Conservation (phyloP, 1,140 invertebrate species). For the Druon quercuslanigerum region DNA sequence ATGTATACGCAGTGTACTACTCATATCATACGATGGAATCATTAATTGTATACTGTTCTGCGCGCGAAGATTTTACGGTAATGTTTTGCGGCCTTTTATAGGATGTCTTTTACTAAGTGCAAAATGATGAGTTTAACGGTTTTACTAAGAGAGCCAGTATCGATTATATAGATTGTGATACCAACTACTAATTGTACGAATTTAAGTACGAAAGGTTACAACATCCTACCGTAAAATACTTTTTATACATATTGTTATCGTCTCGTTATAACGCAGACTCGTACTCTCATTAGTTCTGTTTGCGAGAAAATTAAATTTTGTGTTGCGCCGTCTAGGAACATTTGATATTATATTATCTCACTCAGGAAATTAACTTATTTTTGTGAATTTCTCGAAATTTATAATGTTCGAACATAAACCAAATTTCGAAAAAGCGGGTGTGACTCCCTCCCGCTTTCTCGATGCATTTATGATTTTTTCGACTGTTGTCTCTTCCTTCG, state of each 20-base stretch:
- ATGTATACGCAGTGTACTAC: conserved; percentile 75
- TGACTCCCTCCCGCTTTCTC: neutral
- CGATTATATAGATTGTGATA: conserved; percentile 57
- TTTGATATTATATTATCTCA: conserved; percentile 7
- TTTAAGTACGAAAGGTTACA: conserved; percentile 45
- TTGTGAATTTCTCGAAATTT: conserved; percentile 23
- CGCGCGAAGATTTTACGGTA: conserved; percentile 53
- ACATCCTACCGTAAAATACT: conserved; percentile 50
- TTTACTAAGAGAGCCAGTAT: conserved; percentile 60
- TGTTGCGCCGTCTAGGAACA: conserved; percentile 7
- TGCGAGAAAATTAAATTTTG: neutral
- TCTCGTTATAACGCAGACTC: conserved; percentile 12
- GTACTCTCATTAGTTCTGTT: conserved; percentile 8
- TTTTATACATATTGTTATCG: conserved; percentile 49
- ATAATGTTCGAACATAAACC: neutral
- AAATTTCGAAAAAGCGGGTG: neutral
- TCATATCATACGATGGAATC: conserved; percentile 72
- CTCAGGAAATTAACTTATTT: conserved; percentile 28
- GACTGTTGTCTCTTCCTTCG: conserved; percentile 41
- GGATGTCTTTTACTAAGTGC: conserved; percentile 51
- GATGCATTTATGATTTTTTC: conserved; percentile 3
- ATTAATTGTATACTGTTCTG: conserved; percentile 55
- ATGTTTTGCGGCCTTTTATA: conserved; percentile 50
- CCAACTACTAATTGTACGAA: conserved; percentile 48
- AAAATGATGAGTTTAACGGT: conserved; percentile 34